Evolutionary conservation across 2,797 vertebrate genomes (phyloP).

Genomic region (Karalla daura): DNA sequence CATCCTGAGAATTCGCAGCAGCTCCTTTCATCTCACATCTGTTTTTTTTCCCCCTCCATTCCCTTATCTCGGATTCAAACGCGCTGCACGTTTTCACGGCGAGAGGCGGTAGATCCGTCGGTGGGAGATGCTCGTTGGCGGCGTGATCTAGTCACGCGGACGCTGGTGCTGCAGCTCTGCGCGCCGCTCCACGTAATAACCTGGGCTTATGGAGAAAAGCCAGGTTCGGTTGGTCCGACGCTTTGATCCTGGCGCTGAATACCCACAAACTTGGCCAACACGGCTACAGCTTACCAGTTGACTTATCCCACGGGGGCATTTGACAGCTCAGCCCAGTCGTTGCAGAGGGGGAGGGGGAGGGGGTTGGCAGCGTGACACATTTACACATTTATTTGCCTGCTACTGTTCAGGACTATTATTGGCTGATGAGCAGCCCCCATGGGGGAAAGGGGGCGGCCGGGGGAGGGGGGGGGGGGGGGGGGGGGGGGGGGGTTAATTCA

Average conservation of each 20-base stretch:
- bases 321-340: not conserved
- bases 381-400: constrained; percentile 7
- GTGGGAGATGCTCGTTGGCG: not conserved
- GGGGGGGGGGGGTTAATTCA: constrained; percentile 17
- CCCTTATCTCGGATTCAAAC: not conserved
- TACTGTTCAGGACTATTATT: not conserved
- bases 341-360: not conserved
- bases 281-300: too few relatives aligned
- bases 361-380: not conserved
- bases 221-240: not conserved
- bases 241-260: not conserved
- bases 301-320: too few relatives aligned
- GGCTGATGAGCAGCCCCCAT: constrained; percentile 4
- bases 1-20: constrained; percentile 27
- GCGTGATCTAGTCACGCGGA: not conserved
- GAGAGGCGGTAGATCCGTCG: not conserved
- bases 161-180: too few relatives aligned
- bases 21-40: constrained; percentile 28
- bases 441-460: too few relatives aligned
- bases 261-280: too few relatives aligned
- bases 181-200: too few relatives aligned
- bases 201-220: too few relatives aligned
- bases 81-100: constrained; percentile 4
- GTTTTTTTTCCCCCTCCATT: not conserved
- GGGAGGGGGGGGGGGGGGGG: too few relatives aligned